Percentiles rank a stretch among this genome's conserved stretches.
Conservation (phyloP, 2,888 invertebrate genomes). For the Ennomos fuscantarius region DNA sequence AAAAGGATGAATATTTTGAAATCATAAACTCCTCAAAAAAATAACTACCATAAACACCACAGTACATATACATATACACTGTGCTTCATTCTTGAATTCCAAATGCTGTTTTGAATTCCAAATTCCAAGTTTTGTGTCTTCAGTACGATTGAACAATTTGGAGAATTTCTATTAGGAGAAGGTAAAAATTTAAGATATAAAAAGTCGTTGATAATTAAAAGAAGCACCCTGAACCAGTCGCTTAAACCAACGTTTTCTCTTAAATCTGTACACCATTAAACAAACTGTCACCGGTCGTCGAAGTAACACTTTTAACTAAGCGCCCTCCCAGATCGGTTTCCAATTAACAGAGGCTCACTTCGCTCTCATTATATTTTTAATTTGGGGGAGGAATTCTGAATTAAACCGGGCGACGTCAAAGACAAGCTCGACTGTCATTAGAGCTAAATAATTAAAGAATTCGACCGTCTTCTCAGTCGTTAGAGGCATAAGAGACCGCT, state of each 20-base stretch:
- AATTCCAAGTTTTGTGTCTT: too few species aligned
- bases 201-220: slow-evolving; percentile 21
- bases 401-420: slow-evolving; percentile 82
- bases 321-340: slow-evolving; percentile 79
- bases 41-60: too few species aligned
- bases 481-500: slow-evolving; percentile 76
- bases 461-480: slow-evolving; percentile 79
- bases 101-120: too few species aligned
- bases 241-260: slow-evolving; percentile 18
- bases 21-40: too few species aligned
- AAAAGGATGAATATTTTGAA: too few species aligned
- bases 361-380: slow-evolving; percentile 85
- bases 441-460: slow-evolving; percentile 85
- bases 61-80: too few species aligned
- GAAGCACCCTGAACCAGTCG: slow-evolving; percentile 3
- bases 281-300: slow-evolving; percentile 47
- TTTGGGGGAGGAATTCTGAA: slow-evolving; percentile 83
- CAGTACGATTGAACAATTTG: too few species aligned
- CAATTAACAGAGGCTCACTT: slow-evolving; percentile 81
- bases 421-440: slow-evolving; percentile 80
- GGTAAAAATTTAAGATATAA: slow-evolving; percentile 5
- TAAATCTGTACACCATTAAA: slow-evolving; percentile 39
- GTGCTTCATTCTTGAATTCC: too few species aligned
- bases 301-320: slow-evolving; percentile 60
- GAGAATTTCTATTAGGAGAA: slow-evolving; percentile 16